Base-by-base conservation (phyloP, 1,140 invertebrate species). In the Halesus radiatus region DNA sequence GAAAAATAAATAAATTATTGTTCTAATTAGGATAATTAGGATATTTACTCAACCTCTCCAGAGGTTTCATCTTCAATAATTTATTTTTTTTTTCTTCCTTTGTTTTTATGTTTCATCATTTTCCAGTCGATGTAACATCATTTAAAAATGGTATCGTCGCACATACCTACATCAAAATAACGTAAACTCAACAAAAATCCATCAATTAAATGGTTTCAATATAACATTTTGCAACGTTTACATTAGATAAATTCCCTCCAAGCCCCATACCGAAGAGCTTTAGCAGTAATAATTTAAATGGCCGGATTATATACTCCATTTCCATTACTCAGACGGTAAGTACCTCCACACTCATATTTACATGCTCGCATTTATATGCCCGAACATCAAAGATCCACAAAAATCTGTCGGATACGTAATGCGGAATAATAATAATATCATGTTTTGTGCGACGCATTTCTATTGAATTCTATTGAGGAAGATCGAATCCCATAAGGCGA, bases 401-500 rank as follows among this genome's bases (percentile, higher is more conserved):
- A 79, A 73, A 79, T 72, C 64, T 58, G 16, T 26, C 37, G 15
- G 74, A 18, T 29, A 16, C 53, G 18, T 74, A 56, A 74, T 74
- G 23, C 26, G 22, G 16, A 74, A 70, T 50, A 20, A 70, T 70
- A 70, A 50, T 52, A 74, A 54, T 54, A 50, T 18, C 13, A 76
- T 76, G 72, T 75, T 75, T 74, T 72, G 58, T 68, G 37, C 20
- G 29, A 68, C 60, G 79, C 32, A 20, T 60, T 76, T 68, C 62
- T 45, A 76, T 80, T 56, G 45, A 80, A 80, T 76, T 76, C 70
- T 81, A 81, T 81, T 79, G 80, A 79, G 54, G 45, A 64, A 29
- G 56, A 32, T 72, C 70, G 64, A 79, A 79, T 74, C 76, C 80
- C 80, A 70, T 29, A 70, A 68, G 80, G 76, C 3, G 22, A 76